phyloP scores from a whole-genome alignment of 2,888 invertebrate genomes.

The Abscondita cerata region DNA sequence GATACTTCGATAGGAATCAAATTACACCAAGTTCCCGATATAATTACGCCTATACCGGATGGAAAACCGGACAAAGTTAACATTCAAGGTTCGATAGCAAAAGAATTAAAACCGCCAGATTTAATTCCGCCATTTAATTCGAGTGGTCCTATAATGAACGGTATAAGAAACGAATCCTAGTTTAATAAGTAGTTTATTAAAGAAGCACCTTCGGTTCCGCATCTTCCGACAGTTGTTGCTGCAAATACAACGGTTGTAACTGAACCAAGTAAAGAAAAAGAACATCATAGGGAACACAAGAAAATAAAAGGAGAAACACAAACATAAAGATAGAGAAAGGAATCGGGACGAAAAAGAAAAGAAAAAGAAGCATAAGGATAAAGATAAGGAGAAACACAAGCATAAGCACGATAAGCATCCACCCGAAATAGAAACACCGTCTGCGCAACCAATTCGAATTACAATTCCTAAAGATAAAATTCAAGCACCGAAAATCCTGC shows the following conservation, averaged over 20 bases:
- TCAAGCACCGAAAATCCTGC: constrained; percentile 41
- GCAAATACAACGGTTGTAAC: constrained; percentile 53
- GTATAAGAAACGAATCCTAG: constrained; percentile 76
- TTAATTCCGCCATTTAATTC: constrained; percentile 55
- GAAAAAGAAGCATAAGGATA: constrained; percentile 79
- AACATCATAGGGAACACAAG: constrained; percentile 56
- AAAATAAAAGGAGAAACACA: constrained; percentile 82
- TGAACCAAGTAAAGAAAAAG: constrained; percentile 50
- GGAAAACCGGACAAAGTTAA: constrained; percentile 35
- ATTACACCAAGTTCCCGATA: constrained; percentile 51
- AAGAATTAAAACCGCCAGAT: constrained; percentile 60
- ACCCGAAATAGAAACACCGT: constrained; percentile 44
- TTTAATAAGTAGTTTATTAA: constrained; percentile 72
- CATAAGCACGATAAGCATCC: constrained; percentile 49
- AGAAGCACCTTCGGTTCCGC: constrained; percentile 57
- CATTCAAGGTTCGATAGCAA: constrained; percentile 45
- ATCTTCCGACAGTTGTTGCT: constrained; percentile 40
- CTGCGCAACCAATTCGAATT: constrained; percentile 61
- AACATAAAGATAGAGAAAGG: constrained; percentile 79
- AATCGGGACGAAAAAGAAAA: constrained; percentile 69
- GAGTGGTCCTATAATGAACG: constrained; percentile 61
- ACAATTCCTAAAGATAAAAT: constrained; percentile 69
- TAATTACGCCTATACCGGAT: constrained; percentile 49
- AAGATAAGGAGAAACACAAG: constrained; percentile 59
- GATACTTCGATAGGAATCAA: constrained; percentile 60